A percentile compares a stretch with the other conserved stretches of the same genome.
phyloP scores from a whole-genome alignment of 2,113 vertebrate species.

The Eudorcas thomsonii region DNA sequence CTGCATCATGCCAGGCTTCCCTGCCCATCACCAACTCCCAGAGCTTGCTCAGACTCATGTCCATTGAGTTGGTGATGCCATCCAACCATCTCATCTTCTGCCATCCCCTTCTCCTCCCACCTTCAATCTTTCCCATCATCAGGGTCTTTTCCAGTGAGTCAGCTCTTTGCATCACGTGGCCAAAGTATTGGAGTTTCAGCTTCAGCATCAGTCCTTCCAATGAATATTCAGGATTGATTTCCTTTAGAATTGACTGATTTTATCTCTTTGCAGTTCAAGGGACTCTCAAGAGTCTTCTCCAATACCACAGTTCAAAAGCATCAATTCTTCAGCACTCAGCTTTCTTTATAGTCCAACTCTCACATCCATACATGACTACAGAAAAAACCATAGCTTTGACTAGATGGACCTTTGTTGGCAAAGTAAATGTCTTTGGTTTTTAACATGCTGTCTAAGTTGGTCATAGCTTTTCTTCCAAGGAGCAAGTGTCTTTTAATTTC shows the following conservation, averaged over 20 bases:
- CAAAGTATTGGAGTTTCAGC: neutral
- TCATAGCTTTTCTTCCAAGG: neutral
- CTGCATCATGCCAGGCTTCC: neutral
- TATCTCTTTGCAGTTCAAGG: neutral
- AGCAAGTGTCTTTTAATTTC: neutral
- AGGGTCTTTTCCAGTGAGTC: neutral
- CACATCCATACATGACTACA: neutral
- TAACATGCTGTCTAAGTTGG: neutral
- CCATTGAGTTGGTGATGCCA: neutral
- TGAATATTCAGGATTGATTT: neutral
- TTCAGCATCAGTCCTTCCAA: neutral
- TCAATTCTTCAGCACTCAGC: neutral
- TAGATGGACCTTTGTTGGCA: neutral
- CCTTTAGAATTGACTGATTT: neutral
- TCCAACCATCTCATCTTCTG: neutral
- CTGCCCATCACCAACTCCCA: accelerated
- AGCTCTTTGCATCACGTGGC: neutral
- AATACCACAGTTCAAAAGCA: neutral
- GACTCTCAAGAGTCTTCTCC: neutral
- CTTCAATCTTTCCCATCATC: neutral
- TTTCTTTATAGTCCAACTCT: neutral
- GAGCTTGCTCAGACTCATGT: neutral
- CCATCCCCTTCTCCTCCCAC: accelerated
- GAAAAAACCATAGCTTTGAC: neutral
- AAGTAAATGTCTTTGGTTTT: neutral